Percentiles rank a stretch among this genome's conserved stretches.
These are phyloP conservation scores for Campoletis sonorensis DNA, from an alignment of 1,140 invertebrate species.

Conservation along the genomic window DNA sequence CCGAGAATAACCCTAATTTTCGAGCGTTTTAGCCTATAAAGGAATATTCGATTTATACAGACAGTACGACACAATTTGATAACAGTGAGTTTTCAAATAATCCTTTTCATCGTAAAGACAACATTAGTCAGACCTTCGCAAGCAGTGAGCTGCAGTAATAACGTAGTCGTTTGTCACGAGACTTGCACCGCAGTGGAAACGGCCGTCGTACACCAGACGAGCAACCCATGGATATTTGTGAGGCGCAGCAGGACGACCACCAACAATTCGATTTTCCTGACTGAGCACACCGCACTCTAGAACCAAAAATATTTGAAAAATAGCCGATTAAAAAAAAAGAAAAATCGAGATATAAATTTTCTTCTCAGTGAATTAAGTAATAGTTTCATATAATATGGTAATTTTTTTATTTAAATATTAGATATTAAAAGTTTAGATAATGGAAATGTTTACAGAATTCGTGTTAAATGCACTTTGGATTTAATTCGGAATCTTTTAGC, in stretches of 20 bases:
- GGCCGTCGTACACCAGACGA: constrained; percentile 88
- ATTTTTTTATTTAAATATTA: too few relatives aligned
- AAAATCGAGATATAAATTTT: not conserved
- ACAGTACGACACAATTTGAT: not conserved
- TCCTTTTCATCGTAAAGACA: not conserved
- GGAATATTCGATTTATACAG: not conserved
- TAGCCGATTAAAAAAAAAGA: constrained; percentile 22
- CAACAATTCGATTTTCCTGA: constrained; percentile 85
- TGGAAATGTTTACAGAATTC: too few relatives aligned
- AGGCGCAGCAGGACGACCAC: constrained; percentile 85
- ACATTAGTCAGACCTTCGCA: constrained; percentile 76
- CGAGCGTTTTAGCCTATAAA: constrained; percentile 82
- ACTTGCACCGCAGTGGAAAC: constrained; percentile 94
- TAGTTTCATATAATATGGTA: too few relatives aligned
- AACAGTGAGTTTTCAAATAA: not conserved
- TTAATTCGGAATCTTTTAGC: not conserved
- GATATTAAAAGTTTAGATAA: too few relatives aligned
- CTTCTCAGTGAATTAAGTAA: not conserved
- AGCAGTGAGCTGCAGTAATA: constrained; percentile 83
- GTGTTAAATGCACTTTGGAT: too few relatives aligned
- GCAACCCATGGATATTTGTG: constrained; percentile 94
- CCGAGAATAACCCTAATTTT: constrained; percentile 88
- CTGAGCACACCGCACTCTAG: constrained; percentile 84
- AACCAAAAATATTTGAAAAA: constrained; percentile 53
- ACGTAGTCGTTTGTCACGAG: constrained; percentile 85